Base-by-base conservation (phyloP, 2,888 invertebrate species). In the Adelognathus sp. region DNA sequence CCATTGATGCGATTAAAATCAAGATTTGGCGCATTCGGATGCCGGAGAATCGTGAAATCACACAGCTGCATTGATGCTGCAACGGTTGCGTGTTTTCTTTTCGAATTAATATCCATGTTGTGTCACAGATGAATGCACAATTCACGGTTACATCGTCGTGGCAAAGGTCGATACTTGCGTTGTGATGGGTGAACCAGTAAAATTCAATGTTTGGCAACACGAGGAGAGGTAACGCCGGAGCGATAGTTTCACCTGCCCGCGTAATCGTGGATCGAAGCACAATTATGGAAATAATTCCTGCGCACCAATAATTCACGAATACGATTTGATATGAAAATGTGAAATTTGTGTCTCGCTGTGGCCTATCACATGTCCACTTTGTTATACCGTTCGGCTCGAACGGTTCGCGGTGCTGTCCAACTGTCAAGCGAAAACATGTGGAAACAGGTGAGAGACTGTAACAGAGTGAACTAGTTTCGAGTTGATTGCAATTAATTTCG, bases 211-310 rank as follows among this genome's bases (percentile, higher is more conserved):
- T n/a, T n/a, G n/a, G n/a, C n/a, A 31, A 21, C 31, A 66, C 14
- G 54, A 9, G n/a, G n/a, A n/a, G 24, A 27, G 18, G n/a, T n/a
- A 41, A 29, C 27, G 27, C 18, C 11, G n/a, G n/a, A 27, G 14
- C 54, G 16, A 54, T 54, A 66, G 66, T 39, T 66, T 27, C 29
- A 67, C 39, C 67, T 36, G 39, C 27, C 16, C 54, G 54, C 54
- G 16, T 24, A 16, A 67, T 39, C 67, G 67, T 67, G 11, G 29
- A 67, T 41, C 54, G 54, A 5, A 54, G 39, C 67, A 41, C 67
- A 54, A 16, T 14, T 6, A 18, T 52, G 29, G 54, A 3, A 54
- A 29, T 67, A 54, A 54, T 18, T 29, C 63, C 27, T 41, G 24
- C 27, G 39, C 21, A 36, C 24, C 14, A 9, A 54, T 54, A 29